Conservation (phyloP, 2,888 invertebrate genomes). For the Cryptophagus acutangulus region DNA sequence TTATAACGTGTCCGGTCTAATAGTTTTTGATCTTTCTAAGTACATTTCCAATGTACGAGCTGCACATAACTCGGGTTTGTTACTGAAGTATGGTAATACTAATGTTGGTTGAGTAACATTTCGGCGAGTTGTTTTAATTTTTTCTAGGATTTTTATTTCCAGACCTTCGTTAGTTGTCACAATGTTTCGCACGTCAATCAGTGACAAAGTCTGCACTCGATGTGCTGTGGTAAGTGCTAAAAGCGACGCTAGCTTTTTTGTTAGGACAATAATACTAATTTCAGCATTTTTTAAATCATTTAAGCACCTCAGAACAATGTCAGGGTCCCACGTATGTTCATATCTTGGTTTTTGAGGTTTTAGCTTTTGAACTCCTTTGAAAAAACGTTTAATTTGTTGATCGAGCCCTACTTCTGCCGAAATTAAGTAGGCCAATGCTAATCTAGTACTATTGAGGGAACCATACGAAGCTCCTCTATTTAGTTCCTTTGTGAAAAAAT, state of each 20-base stretch:
- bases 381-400: neutral
- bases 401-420: neutral
- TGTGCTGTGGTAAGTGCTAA: neutral
- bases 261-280: neutral
- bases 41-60: neutral
- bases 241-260: neutral
- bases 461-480: neutral
- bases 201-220: slow-evolving; percentile 1
- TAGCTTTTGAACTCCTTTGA: neutral
- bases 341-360: neutral
- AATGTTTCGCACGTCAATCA: neutral
- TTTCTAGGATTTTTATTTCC: neutral
- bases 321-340: neutral
- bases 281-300: neutral
- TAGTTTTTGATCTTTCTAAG: neutral
- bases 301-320: slow-evolving; percentile 1
- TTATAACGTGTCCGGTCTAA: neutral
- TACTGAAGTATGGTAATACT: neutral
- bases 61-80: neutral
- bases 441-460: neutral
- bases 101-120: neutral
- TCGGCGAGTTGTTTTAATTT: no score
- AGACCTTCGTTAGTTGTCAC: neutral
- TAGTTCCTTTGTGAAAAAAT: neutral
- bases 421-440: neutral